These are phyloP conservation scores for Brachyalestes nurse DNA, from an alignment of 2,797 vertebrate species.

Conservation along the genomic window DNA sequence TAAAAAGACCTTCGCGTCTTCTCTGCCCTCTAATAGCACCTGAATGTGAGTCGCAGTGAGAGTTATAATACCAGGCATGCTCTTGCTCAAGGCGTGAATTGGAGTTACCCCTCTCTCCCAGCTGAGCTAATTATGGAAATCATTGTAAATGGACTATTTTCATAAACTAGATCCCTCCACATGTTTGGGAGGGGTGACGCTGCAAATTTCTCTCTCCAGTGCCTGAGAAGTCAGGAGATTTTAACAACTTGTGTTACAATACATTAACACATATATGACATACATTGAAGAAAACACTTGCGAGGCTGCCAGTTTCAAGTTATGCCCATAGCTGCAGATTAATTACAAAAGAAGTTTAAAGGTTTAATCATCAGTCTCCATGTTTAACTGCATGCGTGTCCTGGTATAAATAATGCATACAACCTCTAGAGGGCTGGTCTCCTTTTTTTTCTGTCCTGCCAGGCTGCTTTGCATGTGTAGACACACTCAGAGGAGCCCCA, in stretches of 20 bases:
- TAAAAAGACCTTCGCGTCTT: conserved; percentile 22
- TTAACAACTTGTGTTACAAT: too few relatives aligned
- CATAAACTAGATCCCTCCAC: conserved; percentile 60
- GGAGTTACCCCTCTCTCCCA: conserved; percentile 60
- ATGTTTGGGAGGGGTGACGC: conserved; percentile 28
- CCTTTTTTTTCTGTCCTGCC: not conserved
- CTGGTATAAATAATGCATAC: conserved; percentile 5
- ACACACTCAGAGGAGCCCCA: not conserved
- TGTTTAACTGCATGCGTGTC: not conserved
- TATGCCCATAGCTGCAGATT: conserved; percentile 10
- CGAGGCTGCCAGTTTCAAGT: not conserved
- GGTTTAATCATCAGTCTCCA: conserved; percentile 6
- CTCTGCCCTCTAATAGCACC: conserved; percentile 36
- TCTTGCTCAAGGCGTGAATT: conserved; percentile 39
- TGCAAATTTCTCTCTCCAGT: conserved; percentile 23
- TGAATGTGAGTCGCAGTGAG: conserved; percentile 17
- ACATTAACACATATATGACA: too few relatives aligned
- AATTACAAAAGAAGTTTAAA: conserved; percentile 7
- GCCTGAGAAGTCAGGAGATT: conserved; percentile 33
- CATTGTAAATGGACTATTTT: conserved; percentile 66
- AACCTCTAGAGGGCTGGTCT: not conserved
- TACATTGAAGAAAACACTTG: conserved; percentile 15
- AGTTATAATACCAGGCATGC: conserved; percentile 61
- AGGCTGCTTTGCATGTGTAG: not conserved
- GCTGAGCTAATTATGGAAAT: conserved; percentile 72